Conservation (phyloP, 2,888 invertebrate species). For the Mystacides longicornis region DNA sequence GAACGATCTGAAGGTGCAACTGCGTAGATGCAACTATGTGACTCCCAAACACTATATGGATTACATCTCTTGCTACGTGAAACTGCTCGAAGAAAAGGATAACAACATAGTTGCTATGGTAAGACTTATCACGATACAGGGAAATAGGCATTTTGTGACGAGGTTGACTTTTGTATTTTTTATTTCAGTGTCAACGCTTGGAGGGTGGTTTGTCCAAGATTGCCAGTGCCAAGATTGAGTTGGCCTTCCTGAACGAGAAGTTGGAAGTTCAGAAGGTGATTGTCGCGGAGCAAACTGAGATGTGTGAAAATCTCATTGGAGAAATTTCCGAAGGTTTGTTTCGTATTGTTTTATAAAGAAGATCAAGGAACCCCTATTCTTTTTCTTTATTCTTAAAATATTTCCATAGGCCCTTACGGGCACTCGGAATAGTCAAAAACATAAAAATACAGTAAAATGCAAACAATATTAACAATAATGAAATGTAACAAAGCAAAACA, state of each 20-base stretch:
- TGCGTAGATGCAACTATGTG: constrained; percentile 77
- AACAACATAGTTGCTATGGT: constrained; percentile 51
- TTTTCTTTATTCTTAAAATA: no score
- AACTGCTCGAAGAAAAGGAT: constrained; percentile 65
- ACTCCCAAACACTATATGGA: constrained; percentile 91
- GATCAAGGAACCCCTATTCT: no score
- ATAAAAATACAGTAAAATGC: no score
- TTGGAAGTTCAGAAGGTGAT: constrained; percentile 76
- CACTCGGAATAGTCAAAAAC: no score
- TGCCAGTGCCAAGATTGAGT: constrained; percentile 76
- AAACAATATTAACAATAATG: no score
- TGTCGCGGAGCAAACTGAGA: constrained; percentile 72
- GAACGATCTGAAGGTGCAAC: constrained; percentile 59
- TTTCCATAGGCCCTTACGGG: no score
- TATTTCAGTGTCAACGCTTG: constrained; percentile 57
- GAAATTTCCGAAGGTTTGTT: constrained; percentile 71
- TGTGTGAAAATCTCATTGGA: constrained; percentile 69
- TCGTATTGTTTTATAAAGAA: no score
- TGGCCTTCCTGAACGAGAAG: constrained; percentile 71
- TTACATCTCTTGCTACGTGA: constrained; percentile 71
- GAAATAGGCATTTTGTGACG: background rate
- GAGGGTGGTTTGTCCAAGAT: constrained; percentile 72
- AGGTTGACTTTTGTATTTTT: background rate
- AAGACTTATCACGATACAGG: background rate
- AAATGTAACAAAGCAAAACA: no score